Evolutionary conservation across 2,113 vertebrate species (phyloP).

Genomic region (Nyctereutes procyonoides): DNA sequence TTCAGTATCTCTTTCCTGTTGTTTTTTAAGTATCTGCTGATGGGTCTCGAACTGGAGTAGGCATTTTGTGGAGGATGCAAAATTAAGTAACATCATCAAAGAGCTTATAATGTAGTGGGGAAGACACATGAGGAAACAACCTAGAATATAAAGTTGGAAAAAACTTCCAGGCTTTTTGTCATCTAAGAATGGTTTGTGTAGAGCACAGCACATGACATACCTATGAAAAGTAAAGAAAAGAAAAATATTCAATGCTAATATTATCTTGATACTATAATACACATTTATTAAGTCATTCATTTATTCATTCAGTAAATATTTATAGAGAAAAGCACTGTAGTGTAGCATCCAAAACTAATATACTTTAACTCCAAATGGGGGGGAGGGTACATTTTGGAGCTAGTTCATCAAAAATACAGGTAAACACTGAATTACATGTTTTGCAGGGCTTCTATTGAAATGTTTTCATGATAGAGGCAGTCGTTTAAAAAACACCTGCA

Average conservation of each 20-base stretch:
- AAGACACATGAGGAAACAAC: background rate
- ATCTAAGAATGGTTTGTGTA: background rate
- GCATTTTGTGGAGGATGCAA: background rate
- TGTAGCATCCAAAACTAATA: background rate
- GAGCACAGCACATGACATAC: background rate
- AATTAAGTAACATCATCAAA: background rate
- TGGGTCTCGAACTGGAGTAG: background rate
- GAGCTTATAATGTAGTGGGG: background rate
- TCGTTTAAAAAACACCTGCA: constrained; percentile 25
- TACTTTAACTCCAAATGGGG: background rate
- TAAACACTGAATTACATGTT: background rate
- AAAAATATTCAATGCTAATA: background rate
- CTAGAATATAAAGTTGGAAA: background rate
- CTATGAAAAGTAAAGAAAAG: background rate
- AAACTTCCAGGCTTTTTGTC: background rate
- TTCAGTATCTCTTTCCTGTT: background rate
- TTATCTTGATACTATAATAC: constrained; percentile 12
- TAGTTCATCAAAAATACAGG: constrained; percentile 18
- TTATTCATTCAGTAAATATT: background rate
- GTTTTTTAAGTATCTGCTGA: background rate
- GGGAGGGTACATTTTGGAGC: background rate
- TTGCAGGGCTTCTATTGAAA: background rate
- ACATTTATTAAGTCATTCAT: background rate
- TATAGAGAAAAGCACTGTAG: background rate
- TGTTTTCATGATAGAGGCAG: background rate